Evolutionary conservation across 2,888 invertebrate species (phyloP).

Genomic region (Timandra comae): DNA sequence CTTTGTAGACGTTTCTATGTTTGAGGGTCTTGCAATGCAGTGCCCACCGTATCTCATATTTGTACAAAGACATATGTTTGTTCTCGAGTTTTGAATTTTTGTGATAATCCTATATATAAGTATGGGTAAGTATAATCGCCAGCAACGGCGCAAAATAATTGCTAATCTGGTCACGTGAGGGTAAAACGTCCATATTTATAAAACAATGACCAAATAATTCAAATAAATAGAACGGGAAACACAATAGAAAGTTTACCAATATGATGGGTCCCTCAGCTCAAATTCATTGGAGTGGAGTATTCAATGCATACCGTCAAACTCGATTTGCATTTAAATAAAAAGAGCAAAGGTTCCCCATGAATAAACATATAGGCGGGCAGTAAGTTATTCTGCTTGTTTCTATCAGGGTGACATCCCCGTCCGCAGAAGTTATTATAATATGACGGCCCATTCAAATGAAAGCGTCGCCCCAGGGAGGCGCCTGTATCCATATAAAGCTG

Average conservation of each 20-base stretch:
- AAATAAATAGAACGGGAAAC: not conserved
- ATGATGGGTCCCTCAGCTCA: not conserved
- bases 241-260: not conserved
- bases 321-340: slow-evolving; percentile 21
- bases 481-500: slow-evolving; percentile 35
- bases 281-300: slow-evolving; percentile 11
- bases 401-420: slow-evolving; percentile 21
- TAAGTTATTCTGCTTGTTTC: slow-evolving; percentile 23
- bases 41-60: no score
- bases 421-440: slow-evolving; percentile 39
- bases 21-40: no score
- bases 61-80: no score
- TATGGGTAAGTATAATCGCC: no score
- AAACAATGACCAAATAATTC: no score
- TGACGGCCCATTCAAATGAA: slow-evolving; percentile 43
- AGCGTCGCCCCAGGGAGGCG: slow-evolving; percentile 27
- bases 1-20: no score
- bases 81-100: no score
- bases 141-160: no score
- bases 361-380: slow-evolving; percentile 11
- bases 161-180: no score
- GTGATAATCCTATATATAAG: no score
- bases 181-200: no score
- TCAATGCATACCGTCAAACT: slow-evolving; percentile 18
- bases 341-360: slow-evolving; percentile 15